phyloP scores from a whole-genome alignment of 2,113 vertebrate species.

The Zosterops japonicus region DNA sequence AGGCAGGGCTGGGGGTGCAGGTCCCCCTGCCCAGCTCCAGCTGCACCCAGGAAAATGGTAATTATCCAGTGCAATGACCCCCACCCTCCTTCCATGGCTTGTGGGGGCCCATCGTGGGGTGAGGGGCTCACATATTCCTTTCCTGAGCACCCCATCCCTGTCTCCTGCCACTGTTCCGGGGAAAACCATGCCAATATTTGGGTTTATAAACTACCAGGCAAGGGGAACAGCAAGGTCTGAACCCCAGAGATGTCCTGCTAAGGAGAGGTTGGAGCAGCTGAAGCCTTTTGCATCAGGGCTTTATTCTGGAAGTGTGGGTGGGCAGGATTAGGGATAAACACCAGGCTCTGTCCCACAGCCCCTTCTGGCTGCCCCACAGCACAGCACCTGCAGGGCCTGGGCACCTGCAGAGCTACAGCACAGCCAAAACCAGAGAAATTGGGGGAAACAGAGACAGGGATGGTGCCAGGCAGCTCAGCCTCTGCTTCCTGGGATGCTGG shows the following conservation, averaged over 20 bases:
- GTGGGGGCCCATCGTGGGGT: rapidly evolving
- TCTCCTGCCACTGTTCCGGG: not conserved
- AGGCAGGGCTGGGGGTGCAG: not conserved
- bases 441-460: not conserved
- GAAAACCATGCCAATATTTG: not conserved
- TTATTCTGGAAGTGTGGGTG: rapidly evolving
- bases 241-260: not conserved
- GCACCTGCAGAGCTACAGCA: rapidly evolving
- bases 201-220: not conserved
- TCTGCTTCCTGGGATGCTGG: not conserved
- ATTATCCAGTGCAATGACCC: rapidly evolving
- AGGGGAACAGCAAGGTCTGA: not conserved
- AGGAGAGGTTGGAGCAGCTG: not conserved
- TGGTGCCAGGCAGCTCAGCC: not conserved
- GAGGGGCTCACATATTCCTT: not conserved
- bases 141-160: not conserved
- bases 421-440: not conserved
- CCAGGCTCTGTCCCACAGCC: not conserved
- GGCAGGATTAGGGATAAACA: not conserved
- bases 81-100: rapidly evolving
- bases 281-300: not conserved
- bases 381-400: rapidly evolving
- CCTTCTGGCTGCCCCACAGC: not conserved
- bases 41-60: rapidly evolving
- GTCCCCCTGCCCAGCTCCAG: not conserved